Conservation (phyloP, 2,797 vertebrate species). For the Sibirionetta formosa region DNA sequence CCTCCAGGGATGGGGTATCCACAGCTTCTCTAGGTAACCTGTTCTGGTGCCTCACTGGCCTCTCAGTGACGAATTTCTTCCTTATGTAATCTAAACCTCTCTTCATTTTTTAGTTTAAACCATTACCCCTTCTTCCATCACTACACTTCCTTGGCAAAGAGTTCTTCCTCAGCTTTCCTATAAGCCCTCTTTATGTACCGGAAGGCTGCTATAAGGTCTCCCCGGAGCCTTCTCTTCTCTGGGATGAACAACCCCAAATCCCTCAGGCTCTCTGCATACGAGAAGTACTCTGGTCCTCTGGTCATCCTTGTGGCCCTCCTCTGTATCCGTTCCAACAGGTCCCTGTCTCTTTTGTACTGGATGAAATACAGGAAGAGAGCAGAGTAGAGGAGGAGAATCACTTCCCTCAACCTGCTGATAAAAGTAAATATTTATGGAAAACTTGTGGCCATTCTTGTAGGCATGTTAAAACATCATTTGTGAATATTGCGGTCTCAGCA, state of each 20-base stretch:
- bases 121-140: not conserved
- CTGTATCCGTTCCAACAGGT: not conserved
- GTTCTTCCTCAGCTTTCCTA: not conserved
- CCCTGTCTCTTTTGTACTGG: not conserved
- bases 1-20: not conserved
- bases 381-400: not conserved
- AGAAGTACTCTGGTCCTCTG: no score
- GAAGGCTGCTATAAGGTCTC: not conserved
- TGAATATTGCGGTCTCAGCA: rapidly evolving
- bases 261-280: no score
- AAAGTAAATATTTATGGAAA: not conserved
- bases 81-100: not conserved
- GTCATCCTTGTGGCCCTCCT: no score
- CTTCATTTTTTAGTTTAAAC: not conserved
- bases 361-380: not conserved
- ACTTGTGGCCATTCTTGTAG: not conserved
- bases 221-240: not conserved
- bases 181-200: not conserved
- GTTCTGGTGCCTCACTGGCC: not conserved
- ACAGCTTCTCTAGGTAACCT: not conserved
- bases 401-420: not conserved
- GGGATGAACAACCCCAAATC: no score
- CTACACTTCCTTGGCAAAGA: not conserved
- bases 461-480: rapidly evolving
- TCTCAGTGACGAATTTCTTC: not conserved